A percentile compares a stretch with the other conserved stretches of the same genome.
These are phyloP conservation scores for Cladopsammia gracilis DNA, from an alignment of 64 coral and sea anemone genomes.

Conservation along the genomic window DNA sequence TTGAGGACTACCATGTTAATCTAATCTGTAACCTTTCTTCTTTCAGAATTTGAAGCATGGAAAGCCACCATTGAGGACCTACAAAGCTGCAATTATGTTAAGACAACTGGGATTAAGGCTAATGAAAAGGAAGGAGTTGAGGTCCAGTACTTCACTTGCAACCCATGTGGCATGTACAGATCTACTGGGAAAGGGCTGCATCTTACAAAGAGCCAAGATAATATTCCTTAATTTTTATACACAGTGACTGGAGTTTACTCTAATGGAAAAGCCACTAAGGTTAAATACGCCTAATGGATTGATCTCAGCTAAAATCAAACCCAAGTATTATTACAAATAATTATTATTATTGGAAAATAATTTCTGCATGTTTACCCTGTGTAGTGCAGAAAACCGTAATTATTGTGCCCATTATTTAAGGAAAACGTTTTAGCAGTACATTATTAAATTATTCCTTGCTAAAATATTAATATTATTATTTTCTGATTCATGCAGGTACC, in stretches of 20 bases:
- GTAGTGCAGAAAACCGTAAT: background rate
- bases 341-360: too few species aligned
- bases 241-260: background rate
- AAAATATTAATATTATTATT: background rate
- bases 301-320: background rate
- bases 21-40: too few species aligned
- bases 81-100: slow-evolving; percentile 20
- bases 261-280: background rate
- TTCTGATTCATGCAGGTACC: background rate
- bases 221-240: background rate
- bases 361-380: background rate
- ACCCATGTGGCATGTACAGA: slow-evolving; percentile 35
- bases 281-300: background rate
- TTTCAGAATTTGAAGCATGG: slow-evolving; percentile 41
- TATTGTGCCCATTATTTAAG: background rate
- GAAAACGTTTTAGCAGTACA: background rate
- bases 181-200: slow-evolving; percentile 16
- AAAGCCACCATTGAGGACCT: slow-evolving; percentile 14
- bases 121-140: background rate
- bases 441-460: background rate
- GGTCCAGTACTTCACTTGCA: slow-evolving; percentile 36
- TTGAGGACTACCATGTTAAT: too few species aligned
- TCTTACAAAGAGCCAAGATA: slow-evolving; percentile 38
- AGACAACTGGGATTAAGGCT: slow-evolving; percentile 16
- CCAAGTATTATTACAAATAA: background rate